Base-by-base conservation (phyloP, 2,888 invertebrate species). In the Aleiodes leptofemur region DNA sequence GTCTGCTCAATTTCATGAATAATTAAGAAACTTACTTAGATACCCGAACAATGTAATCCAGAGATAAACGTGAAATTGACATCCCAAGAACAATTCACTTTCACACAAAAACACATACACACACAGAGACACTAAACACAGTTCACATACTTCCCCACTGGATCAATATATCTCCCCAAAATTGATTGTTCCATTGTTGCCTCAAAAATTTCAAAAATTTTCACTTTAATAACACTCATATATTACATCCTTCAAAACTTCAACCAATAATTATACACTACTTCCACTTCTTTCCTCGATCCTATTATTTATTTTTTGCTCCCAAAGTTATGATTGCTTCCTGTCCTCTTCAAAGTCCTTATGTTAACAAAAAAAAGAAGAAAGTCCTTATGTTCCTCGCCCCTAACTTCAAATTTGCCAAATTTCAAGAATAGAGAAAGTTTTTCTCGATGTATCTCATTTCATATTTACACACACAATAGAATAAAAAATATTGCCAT, bases 81-180 rank as follows among this genome's bases (percentile, higher is more conserved):
- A 43, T 61, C 9, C 14, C 34, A 3, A 14, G 43, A 38, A 61
- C 43, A 14, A 61, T 61, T 34, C 4, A 61, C 43, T 38, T 38
- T 14, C 61, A 61, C 61, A 23, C 23, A 23, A 1, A 23, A 23
- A 1, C 1, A 23, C 23, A 23, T 2, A 23, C 2, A 23, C 23
- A 1, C 23, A 23, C 23, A 23, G 1, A 23, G 23, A 23, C 23
- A 23, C 23, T 23, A 43, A 31, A 43, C 43, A 61, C 38, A 61
- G 14, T 43, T 38, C 61, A 14, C 61, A 43, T 61, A 61, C 34
- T 61, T 61, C 43, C 3, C 3, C 9, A 43, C 11, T 8, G n/a
- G 38, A 61, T 61, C 61, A 61, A 61, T 61, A 61, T 64, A 43
- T 13, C 48, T 48, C 4, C 43, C 2, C 43, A 23, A 23, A 64